phyloP scores from a whole-genome alignment of 2,888 invertebrate species.

The Cyrtodaria siliqua region DNA sequence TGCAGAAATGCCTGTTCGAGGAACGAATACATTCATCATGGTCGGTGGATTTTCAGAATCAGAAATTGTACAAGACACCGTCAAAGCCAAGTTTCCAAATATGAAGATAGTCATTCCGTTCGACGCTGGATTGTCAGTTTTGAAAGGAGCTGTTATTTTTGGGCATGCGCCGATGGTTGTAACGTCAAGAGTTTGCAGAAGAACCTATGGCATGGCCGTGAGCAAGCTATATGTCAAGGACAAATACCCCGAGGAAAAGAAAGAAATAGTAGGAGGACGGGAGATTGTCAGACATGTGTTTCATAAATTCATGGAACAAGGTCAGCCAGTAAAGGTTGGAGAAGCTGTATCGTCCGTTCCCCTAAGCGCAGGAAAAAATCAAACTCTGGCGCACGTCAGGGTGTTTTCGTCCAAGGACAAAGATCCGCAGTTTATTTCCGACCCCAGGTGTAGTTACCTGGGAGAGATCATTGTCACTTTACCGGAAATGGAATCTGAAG shows the following conservation, averaged over 20 bases:
- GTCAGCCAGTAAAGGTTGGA: constrained; percentile 43
- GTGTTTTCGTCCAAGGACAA: constrained; percentile 49
- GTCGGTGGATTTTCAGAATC: no score
- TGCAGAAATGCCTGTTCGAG: no score
- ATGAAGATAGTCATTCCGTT: no score
- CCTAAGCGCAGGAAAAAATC: constrained; percentile 25
- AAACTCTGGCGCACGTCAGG: constrained; percentile 27
- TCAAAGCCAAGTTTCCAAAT: no score
- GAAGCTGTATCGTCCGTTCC: constrained; percentile 33
- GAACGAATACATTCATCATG: no score
- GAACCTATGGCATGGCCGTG: no score
- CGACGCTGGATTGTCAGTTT: no score
- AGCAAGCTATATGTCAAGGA: constrained; percentile 36
- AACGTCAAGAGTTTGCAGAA: no score
- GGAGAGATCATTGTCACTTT: constrained; percentile 48
- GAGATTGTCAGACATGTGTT: constrained; percentile 50
- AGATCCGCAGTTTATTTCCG: constrained; percentile 46
- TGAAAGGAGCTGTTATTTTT: no score
- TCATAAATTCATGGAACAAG: constrained; percentile 51
- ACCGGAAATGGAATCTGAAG: constrained; percentile 28
- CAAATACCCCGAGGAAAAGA: constrained; percentile 32
- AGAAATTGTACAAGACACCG: no score
- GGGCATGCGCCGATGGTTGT: no score
- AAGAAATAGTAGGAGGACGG: constrained; percentile 12
- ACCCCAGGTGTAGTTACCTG: constrained; percentile 29